These are phyloP conservation scores for Elephantulus edwardii DNA, from an alignment of 2,113 vertebrate genomes.

Conservation along the genomic window DNA sequence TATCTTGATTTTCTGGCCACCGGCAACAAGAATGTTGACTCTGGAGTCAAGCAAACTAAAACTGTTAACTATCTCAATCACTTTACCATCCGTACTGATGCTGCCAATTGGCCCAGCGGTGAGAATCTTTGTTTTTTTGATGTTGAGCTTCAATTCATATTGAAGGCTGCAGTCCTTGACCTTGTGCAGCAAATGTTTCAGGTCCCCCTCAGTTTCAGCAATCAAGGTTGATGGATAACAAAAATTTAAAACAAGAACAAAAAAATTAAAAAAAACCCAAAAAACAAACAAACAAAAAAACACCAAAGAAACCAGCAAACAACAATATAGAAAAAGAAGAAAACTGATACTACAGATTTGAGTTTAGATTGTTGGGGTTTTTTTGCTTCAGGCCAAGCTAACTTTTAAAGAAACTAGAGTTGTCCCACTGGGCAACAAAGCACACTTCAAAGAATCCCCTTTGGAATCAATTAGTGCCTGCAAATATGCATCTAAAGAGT, in stretches of 20 bases:
- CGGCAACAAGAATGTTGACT: too few species aligned
- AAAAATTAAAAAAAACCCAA: neutral
- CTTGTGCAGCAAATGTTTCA: too few species aligned
- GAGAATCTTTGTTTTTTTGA: too few species aligned
- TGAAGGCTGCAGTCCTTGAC: too few species aligned
- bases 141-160: too few species aligned
- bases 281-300: too few species aligned
- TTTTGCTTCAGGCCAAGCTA: neutral
- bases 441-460: slow-evolving; percentile 44
- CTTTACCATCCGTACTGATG: too few species aligned
- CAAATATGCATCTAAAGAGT: slow-evolving; percentile 61
- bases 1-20: too few species aligned
- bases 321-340: neutral
- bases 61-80: too few species aligned
- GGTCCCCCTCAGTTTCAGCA: too few species aligned
- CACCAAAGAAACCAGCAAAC: neutral
- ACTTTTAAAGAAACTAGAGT: slow-evolving; percentile 34
- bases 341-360: neutral
- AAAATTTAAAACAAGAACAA: neutral
- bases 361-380: neutral
- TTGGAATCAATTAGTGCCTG: slow-evolving; percentile 58
- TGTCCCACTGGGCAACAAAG: neutral
- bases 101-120: too few species aligned
- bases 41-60: too few species aligned
- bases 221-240: neutral